These are phyloP conservation scores for Salmo trutta DNA, from an alignment of 2,797 vertebrate species.

Conservation along the genomic window DNA sequence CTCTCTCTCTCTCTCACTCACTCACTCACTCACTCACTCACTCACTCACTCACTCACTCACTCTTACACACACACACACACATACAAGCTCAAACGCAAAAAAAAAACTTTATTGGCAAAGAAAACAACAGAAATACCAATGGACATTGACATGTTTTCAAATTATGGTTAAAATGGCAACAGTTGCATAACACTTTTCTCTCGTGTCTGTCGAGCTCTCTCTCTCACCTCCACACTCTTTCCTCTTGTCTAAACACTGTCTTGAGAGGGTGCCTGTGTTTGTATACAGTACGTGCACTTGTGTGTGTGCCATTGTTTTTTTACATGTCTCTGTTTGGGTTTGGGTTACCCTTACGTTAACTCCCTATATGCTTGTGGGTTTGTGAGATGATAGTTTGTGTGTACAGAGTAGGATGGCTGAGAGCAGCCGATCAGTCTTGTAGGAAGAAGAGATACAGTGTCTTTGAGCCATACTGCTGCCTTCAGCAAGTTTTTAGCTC, in stretches of 20 bases:
- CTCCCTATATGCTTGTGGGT: slow-evolving; percentile 20
- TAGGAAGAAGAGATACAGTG: slow-evolving; percentile 14
- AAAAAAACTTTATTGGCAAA: neutral
- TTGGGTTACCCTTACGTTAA: slow-evolving; percentile 18
- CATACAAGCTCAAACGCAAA: neutral
- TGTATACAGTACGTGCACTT: neutral
- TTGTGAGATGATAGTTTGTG: slow-evolving; percentile 2
- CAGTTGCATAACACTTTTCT: neutral
- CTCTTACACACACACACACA: slow-evolving; percentile 2
- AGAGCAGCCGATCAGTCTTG: neutral
- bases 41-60: neutral
- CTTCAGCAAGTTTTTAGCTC: neutral
- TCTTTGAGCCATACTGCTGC: slow-evolving; percentile 40
- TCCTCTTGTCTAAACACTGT: neutral
- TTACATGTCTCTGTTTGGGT: slow-evolving; percentile 19
- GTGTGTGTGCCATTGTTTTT: neutral
- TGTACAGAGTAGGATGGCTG: slow-evolving; percentile 13
- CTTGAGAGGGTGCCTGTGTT: slow-evolving; percentile 39
- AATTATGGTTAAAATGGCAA: neutral
- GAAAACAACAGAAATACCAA: neutral
- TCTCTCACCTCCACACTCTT: neutral
- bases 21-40: slow-evolving; percentile 5
- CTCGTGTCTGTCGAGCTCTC: neutral
- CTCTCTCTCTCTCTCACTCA: slow-evolving; percentile 2
- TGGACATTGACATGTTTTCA: neutral